Base-by-base conservation (phyloP, 2,113 vertebrate species). In the Cnemophilus loriae region DNA sequence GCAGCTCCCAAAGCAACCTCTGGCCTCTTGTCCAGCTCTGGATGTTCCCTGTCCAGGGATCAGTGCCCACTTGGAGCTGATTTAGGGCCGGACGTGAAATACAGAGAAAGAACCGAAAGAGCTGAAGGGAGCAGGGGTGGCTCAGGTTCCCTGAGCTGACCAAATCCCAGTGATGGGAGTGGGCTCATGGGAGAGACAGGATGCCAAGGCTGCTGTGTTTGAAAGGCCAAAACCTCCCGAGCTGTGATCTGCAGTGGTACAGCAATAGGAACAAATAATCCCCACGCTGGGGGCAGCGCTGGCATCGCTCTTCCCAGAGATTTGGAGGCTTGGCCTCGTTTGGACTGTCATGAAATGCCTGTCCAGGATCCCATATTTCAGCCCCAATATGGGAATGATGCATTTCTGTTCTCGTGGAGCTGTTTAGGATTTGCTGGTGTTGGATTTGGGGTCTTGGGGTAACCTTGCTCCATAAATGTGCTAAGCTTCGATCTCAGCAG, bases 331-430 rank as follows among this genome's bases (percentile, higher is more conserved):
- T 33, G 44, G 42, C 47, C 46, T 60, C 23, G 1, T 61, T 12
- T 6, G 24, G 15, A 26, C 39, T 44, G 24, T 10, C 47, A 5
- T 7, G 19, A 64, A 79, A 44, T 9, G 24, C 49, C 65, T 9
- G 39, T 55, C 49, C 49, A 35, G 49, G 19, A 9, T 9, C 39
- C 32, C 4, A 3, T 13, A 11, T 11, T 65, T 30, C 49, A 55
- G 32, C 39, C 33, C 41, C 61, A 24, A 0, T 2, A 24, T 1
- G 7, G 76, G 32, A 55, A 19, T 15, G 39, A 12, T 16, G 61
- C 50, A 7, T 37, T 37, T 24, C 41, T 80, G 0, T 7, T 19
- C 32, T 9, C 1, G 1, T 55, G 60, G 32, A 32, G 7, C 7
- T 44, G 39, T 37, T 65, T 20, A 15, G 50, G 50, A 24, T 37